phyloP scores from a whole-genome alignment of 2,113 vertebrate genomes.

The Vicugna pacos region DNA sequence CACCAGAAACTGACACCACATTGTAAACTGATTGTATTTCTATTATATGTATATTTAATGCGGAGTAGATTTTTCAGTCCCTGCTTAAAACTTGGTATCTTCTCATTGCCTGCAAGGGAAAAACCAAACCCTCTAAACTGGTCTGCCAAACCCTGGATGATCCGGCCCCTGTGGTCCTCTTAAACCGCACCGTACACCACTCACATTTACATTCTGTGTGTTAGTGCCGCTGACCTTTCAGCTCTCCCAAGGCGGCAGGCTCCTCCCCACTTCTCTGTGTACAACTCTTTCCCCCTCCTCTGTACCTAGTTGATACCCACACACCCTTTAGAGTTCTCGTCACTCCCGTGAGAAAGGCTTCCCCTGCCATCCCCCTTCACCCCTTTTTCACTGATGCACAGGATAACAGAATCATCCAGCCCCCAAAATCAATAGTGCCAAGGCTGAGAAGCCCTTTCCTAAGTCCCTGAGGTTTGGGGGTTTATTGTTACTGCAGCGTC shows the following conservation, averaged over 20 bases:
- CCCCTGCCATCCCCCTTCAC: neutral
- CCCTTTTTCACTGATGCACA: neutral
- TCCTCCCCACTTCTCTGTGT: neutral
- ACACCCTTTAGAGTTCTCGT: neutral
- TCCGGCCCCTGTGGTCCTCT: neutral
- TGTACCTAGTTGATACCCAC: neutral
- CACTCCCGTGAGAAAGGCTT: neutral
- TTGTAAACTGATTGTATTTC: no score
- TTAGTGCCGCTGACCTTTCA: neutral
- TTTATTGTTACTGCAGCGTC: neutral
- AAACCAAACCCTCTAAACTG: neutral
- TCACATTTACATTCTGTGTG: neutral
- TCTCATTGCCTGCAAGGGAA: neutral
- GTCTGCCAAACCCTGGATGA: no score
- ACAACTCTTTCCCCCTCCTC: neutral
- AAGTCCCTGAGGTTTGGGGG: neutral
- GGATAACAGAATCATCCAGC: neutral
- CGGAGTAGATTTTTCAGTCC: neutral
- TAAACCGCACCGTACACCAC: accelerated
- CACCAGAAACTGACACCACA: no score
- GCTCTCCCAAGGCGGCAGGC: neutral
- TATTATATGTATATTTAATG: neutral
- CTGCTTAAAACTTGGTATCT: neutral
- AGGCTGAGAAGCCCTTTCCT: neutral
- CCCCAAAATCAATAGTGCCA: neutral